Evolutionary conservation across 92 coral and sea anemone species (phyloP).

Genomic region (Porites lobata): DNA sequence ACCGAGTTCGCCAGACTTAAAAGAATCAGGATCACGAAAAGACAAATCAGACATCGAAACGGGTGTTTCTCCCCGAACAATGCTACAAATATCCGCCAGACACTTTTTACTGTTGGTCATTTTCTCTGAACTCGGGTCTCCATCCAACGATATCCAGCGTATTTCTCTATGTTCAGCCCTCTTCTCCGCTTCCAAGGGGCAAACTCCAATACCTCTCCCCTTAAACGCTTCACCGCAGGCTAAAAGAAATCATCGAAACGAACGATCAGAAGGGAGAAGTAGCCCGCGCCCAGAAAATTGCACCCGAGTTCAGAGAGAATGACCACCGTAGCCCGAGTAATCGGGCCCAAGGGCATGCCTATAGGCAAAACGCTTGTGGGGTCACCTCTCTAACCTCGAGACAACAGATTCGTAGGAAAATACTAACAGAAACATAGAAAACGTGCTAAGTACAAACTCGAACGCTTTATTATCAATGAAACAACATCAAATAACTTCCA

Average conservation of each 20-base stretch:
- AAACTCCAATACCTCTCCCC: conserved; percentile 9
- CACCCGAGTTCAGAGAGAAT: too few species aligned
- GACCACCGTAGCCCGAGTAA: background rate
- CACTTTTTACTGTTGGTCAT: background rate
- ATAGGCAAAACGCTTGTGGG: conserved; percentile 37
- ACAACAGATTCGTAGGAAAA: too few species aligned
- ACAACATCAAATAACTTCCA: too few species aligned
- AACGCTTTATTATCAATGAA: background rate
- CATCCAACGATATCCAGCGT: conserved; percentile 8
- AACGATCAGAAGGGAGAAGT: background rate
- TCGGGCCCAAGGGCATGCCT: conserved; percentile 22
- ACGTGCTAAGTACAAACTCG: background rate
- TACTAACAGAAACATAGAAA: background rate
- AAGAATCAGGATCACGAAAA: background rate
- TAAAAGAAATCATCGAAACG: conserved; percentile 5
- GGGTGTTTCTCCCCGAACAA: conserved; percentile 3
- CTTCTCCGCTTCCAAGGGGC: conserved; percentile 3
- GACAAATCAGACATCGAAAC: background rate
- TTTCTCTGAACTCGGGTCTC: conserved; percentile 19
- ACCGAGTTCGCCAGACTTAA: background rate
- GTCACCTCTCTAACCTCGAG: conserved; percentile 6
- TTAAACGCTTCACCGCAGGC: background rate
- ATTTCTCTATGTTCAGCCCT: background rate
- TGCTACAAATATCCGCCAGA: background rate
- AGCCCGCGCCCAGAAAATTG: background rate